Conservation (phyloP, 2,113 vertebrate species). For the Microcebus griseorufus region DNA sequence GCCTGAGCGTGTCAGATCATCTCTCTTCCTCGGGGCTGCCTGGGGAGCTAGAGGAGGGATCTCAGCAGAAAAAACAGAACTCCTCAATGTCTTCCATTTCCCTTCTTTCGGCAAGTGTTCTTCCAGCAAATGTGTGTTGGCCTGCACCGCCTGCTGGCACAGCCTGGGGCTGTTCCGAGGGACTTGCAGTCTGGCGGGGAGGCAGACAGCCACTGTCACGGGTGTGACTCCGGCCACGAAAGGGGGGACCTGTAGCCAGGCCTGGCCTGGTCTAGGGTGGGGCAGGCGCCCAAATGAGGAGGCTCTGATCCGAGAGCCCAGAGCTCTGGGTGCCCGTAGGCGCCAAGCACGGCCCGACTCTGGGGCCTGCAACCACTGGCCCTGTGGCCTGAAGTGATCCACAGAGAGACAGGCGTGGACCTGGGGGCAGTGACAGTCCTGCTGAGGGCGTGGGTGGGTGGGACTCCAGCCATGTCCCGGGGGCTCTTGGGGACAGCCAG, state of each 20-base stretch:
- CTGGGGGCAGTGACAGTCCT: no score
- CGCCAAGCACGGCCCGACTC: no score
- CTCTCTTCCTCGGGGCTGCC: not conserved
- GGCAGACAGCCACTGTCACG: not conserved
- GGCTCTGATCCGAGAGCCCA: not conserved
- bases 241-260: not conserved
- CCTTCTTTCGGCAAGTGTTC: not conserved
- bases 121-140: rapidly evolving
- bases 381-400: rapidly evolving
- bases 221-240: not conserved
- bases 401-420: not conserved
- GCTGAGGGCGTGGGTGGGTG: not conserved
- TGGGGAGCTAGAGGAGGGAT: not conserved
- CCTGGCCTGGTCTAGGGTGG: rapidly evolving
- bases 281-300: not conserved
- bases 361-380: not conserved
- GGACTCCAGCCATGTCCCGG: not conserved
- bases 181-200: not conserved
- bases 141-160: not conserved
- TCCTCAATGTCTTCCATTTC: rapidly evolving
- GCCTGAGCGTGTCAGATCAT: rapidly evolving
- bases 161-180: not conserved
- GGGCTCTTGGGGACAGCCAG: not conserved
- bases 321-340: not conserved
- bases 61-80: not conserved